Conservation (phyloP, 2,888 invertebrate genomes). For the Diloba caeruleocephala region DNA sequence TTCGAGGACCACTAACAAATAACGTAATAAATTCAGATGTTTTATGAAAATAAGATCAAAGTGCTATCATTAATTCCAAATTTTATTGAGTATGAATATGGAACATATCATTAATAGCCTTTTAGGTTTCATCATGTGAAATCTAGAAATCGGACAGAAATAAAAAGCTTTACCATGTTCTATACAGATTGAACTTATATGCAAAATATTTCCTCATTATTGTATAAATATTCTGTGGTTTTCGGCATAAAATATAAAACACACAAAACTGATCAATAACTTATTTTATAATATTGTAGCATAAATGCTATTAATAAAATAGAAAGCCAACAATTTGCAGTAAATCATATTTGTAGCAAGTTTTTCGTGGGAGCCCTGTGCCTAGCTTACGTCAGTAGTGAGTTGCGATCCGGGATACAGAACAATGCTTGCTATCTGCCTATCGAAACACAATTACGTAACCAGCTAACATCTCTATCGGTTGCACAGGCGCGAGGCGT, state of each 20-base stretch:
- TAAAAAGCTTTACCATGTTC: not conserved
- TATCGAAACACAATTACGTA: conserved; percentile 75
- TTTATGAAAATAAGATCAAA: conserved; percentile 32
- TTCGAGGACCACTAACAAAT: conserved; percentile 7
- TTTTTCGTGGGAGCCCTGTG: conserved; percentile 31
- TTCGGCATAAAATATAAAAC: no score
- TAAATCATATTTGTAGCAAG: conserved; percentile 4
- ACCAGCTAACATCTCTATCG: conserved; percentile 77
- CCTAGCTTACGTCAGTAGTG: conserved; percentile 61
- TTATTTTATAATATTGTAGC: no score
- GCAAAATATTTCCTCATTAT: no score
- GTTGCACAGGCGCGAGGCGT: conserved; percentile 39
- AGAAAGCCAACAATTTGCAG: no score
- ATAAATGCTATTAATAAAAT: no score
- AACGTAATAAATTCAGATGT: conserved; percentile 22
- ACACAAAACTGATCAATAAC: no score
- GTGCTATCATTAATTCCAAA: conserved; percentile 25
- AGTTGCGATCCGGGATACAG: conserved; percentile 67
- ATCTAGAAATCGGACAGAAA: not conserved
- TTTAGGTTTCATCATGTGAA: conserved; percentile 22
- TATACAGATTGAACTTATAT: no score
- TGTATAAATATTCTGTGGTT: no score
- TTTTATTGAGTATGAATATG: conserved; percentile 47
- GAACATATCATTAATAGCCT: conserved; percentile 32
- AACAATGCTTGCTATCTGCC: conserved; percentile 77